These are phyloP conservation scores for Platycheirus rosarum DNA, from an alignment of 2,888 invertebrate species.

Conservation along the genomic window DNA sequence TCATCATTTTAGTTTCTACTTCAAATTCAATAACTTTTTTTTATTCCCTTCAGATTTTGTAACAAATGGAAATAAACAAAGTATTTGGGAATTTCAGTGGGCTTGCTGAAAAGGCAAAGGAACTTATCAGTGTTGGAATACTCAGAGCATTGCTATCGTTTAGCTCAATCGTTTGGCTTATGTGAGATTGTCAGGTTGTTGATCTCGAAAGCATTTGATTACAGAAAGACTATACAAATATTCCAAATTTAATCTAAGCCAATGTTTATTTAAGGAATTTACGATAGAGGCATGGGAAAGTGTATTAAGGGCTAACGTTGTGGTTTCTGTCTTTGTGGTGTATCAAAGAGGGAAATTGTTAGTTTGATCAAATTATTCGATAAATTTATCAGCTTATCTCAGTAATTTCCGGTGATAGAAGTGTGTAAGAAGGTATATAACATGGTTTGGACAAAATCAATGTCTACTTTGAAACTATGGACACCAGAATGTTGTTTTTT, in stretches of 20 bases:
- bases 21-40: slow-evolving; percentile 36
- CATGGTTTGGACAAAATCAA: slow-evolving; percentile 9
- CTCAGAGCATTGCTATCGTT: background rate
- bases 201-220: slow-evolving; percentile 49
- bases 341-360: background rate
- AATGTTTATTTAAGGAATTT: slow-evolving; percentile 56
- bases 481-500: background rate
- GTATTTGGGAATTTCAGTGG: background rate
- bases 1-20: slow-evolving; percentile 24
- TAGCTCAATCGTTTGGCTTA: slow-evolving; percentile 37
- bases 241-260: slow-evolving; percentile 31
- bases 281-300: slow-evolving; percentile 24
- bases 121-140: slow-evolving; percentile 41
- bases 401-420: slow-evolving; percentile 19
- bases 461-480: background rate
- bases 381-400: slow-evolving; percentile 14
- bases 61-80: slow-evolving; percentile 28
- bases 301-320: slow-evolving; percentile 3
- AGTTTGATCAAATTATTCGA: slow-evolving; percentile 22
- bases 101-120: slow-evolving; percentile 3
- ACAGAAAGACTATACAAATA: slow-evolving; percentile 6
- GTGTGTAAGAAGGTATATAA: background rate
- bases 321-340: slow-evolving; percentile 7
- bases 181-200: slow-evolving; percentile 64
- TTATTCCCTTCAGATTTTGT: slow-evolving; percentile 8